Conservation (phyloP, 2,888 invertebrate genomes). For the Tiliacea aurago region DNA sequence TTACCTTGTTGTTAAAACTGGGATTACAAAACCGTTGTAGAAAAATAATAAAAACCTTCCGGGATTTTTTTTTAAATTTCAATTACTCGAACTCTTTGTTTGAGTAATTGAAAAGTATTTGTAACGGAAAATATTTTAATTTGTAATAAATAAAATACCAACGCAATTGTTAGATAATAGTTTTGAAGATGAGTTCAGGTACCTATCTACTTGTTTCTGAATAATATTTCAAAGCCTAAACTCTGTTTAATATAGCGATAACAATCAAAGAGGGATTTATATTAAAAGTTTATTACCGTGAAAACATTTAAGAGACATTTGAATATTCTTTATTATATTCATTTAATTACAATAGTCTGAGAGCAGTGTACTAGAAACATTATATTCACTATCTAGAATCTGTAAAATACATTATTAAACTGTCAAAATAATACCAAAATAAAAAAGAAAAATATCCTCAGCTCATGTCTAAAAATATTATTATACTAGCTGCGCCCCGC, state of each 20-base stretch:
- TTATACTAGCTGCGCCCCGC: no score
- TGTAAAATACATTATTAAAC: neutral
- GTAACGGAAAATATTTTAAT: neutral
- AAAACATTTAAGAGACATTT: slow-evolving; percentile 31
- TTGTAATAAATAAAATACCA: neutral
- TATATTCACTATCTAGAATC: neutral
- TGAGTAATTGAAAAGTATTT: no score
- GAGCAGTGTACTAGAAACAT: slow-evolving; percentile 22
- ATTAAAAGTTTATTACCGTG: slow-evolving; percentile 49
- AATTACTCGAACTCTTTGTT: neutral
- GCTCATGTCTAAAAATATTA: neutral
- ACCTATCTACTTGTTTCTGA: neutral
- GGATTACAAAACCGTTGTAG: slow-evolving; percentile 4
- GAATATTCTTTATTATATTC: slow-evolving; percentile 32
- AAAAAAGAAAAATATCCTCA: no score
- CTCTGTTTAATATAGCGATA: slow-evolving; percentile 4
- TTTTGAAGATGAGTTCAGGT: neutral
- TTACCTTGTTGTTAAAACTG: slow-evolving; percentile 25
- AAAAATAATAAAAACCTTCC: neutral
- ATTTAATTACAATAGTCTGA: neutral
- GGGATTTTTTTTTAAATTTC: slow-evolving; percentile 20
- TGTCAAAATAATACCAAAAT: neutral
- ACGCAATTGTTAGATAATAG: neutral
- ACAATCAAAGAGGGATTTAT: slow-evolving; percentile 17
- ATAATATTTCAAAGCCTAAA: neutral